phyloP scores from a whole-genome alignment of 2,113 vertebrate species.

The Carlito syrichta region DNA sequence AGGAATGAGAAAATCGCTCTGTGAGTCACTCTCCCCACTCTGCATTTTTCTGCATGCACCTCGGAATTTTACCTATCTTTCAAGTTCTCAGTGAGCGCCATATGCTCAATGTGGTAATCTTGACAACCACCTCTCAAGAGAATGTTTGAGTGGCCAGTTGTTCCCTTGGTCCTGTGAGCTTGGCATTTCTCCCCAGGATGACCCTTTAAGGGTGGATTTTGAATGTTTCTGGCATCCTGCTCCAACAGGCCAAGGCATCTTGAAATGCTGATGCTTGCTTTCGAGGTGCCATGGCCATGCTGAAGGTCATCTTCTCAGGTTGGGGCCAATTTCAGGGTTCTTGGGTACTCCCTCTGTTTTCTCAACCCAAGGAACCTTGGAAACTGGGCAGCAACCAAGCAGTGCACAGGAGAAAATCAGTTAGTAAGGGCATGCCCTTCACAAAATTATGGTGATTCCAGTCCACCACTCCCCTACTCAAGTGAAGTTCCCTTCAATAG shows the following conservation, averaged over 20 bases:
- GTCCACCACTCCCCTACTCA: neutral
- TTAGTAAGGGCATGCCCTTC: neutral
- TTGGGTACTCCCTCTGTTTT: neutral
- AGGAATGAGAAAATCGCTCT: neutral
- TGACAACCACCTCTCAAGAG: neutral
- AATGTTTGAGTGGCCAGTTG: neutral
- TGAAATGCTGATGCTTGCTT: neutral
- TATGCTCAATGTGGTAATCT: neutral
- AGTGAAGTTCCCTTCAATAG: neutral
- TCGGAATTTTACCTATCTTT: neutral
- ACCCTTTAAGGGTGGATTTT: neutral
- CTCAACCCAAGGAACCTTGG: neutral
- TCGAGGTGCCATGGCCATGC: neutral
- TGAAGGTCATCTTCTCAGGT: neutral
- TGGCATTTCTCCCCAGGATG: neutral
- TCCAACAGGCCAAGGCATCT: neutral
- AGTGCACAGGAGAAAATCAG: neutral
- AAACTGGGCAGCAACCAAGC: neutral
- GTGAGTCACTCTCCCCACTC: neutral
- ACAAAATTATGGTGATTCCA: neutral
- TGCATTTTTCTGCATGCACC: fast-evolving
- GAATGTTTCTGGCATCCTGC: neutral
- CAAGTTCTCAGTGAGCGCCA: fast-evolving
- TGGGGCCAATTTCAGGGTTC: neutral
- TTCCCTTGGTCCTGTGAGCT: neutral